These are phyloP conservation scores for Plumapathes pennacea DNA, from an alignment of 92 coral and sea anemone genomes.

Conservation along the genomic window DNA sequence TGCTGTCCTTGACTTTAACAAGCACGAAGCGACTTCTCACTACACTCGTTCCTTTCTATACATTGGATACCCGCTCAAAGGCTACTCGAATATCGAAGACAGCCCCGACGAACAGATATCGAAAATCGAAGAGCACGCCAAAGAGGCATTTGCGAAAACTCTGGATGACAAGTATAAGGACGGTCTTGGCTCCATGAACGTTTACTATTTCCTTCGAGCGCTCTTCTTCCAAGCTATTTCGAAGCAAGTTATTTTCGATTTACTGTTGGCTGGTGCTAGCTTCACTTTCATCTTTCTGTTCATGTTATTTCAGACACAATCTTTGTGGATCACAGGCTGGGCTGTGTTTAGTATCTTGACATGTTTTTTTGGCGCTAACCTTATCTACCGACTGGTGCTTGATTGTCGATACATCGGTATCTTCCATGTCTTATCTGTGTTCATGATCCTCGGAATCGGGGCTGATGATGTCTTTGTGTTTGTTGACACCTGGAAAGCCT, in stretches of 20 bases:
- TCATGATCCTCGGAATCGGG: slow-evolving; percentile 89
- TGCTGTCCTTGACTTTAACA: slow-evolving; percentile 42
- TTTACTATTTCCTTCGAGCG: slow-evolving; percentile 80
- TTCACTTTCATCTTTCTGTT: slow-evolving; percentile 83
- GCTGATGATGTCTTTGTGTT: slow-evolving; percentile 97
- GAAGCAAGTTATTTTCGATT: slow-evolving; percentile 85
- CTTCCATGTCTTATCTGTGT: slow-evolving; percentile 93
- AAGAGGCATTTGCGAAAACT: slow-evolving; percentile 70
- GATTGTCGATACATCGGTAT: slow-evolving; percentile 95
- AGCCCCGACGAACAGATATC: slow-evolving; percentile 73
- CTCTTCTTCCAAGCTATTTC: slow-evolving; percentile 88
- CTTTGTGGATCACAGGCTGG: slow-evolving; percentile 95
- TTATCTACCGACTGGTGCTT: slow-evolving; percentile 74
- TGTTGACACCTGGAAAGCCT: slow-evolving; percentile 87
- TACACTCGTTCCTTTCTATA: slow-evolving; percentile 76
- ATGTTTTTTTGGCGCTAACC: slow-evolving; percentile 86
- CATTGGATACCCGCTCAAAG: slow-evolving; percentile 84
- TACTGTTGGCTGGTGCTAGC: slow-evolving; percentile 91
- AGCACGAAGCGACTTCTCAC: slow-evolving; percentile 48
- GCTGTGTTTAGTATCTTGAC: slow-evolving; percentile 88
- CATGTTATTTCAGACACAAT: slow-evolving; percentile 87
- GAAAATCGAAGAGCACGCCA: slow-evolving; percentile 55
- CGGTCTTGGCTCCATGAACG: slow-evolving; percentile 64
- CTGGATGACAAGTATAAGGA: slow-evolving; percentile 60
- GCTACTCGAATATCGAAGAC: slow-evolving; percentile 77